Percentiles rank a stretch among this genome's conserved stretches.
phyloP scores from a whole-genome alignment of 2,113 vertebrate genomes.

The Sinocyclocheilus rhinocerous region DNA sequence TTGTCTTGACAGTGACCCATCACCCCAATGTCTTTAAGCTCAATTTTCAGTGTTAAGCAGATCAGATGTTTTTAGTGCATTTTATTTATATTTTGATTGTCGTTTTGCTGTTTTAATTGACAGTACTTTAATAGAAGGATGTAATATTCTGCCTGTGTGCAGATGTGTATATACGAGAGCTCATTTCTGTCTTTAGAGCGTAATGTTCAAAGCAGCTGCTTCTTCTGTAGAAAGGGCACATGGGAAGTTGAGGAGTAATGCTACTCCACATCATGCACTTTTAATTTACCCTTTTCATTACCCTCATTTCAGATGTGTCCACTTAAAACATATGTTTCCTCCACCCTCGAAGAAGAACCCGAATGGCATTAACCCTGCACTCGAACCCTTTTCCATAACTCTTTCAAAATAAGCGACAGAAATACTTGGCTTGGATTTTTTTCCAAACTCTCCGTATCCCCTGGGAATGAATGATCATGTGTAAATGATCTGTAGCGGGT shows the following conservation, averaged over 20 bases:
- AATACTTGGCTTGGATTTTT: too few species aligned
- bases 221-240: conserved; percentile 45
- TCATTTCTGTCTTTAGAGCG: conserved; percentile 66
- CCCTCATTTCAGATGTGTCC: conserved; percentile 5
- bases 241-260: conserved; percentile 39
- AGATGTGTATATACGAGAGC: conserved; percentile 67
- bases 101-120: conserved; percentile 69
- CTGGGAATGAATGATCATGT: background rate
- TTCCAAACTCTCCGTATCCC: background rate
- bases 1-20: conserved; percentile 48
- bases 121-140: conserved; percentile 70
- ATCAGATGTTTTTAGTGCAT: conserved; percentile 63
- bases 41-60: conserved; percentile 67
- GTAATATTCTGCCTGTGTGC: conserved; percentile 64
- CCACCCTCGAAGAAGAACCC: conserved; percentile 11
- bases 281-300: conserved; percentile 46
- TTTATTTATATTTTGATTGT: conserved; percentile 76
- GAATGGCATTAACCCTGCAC: conserved; percentile 32
- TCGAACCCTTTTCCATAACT: background rate
- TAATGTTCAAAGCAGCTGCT: conserved; percentile 58
- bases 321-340: conserved; percentile 17
- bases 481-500: background rate
- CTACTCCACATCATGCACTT: conserved; percentile 55
- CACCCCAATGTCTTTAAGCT: conserved; percentile 58
- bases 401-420: background rate